Base-by-base conservation (phyloP, 2,888 invertebrate species). In the Brachylomia viminalis region DNA sequence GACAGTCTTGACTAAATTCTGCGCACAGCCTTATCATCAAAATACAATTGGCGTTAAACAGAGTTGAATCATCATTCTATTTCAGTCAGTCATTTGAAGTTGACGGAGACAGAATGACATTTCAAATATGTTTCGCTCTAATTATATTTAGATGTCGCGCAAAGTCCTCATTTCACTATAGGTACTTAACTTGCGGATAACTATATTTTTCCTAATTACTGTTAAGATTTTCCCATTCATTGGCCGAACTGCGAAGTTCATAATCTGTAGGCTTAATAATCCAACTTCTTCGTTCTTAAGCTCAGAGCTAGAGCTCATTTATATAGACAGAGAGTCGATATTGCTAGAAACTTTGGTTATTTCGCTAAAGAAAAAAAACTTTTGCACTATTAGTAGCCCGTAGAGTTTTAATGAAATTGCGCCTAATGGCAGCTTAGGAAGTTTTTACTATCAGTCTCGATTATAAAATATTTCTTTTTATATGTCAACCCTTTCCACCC, bases 361-460 rank as follows among this genome's bases (percentile, higher is more conserved):
- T 80, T 74, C 47, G 62, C 38, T 6, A 47, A 66, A 72, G 72
- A 73, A 76, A 76, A 67, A 79, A 61, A 65, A 8, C 68, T 56
- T 68, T 54, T 77, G 65, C 61, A 42, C 71, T 72, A 61, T 68
- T 54, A 65, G 65, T 72, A 75, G 69, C 67, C 67, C 49, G 52
- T 71, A 17, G 62, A 83, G 72, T 62, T 83, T 83, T 75, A 83
- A 72, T 83, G 66, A 82, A 82, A 79, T 70, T 75, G 66, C 72
- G 59, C 30, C 71, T 66, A 69, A 78, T 68, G 52, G 71, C n/a
- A 11, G 42, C 56, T 75, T 75, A 69, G 8, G 33, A 42, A 52
- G n/a, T 54, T 70, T 27, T 68, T 61, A 67, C 17, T 58, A 54
- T 65, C 47, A 49, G 47, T 33, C 15, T 58, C 42, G 75, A 27